Conservation (phyloP, 2,113 vertebrate genomes). For the Cyphomyrus plagiostoma region DNA sequence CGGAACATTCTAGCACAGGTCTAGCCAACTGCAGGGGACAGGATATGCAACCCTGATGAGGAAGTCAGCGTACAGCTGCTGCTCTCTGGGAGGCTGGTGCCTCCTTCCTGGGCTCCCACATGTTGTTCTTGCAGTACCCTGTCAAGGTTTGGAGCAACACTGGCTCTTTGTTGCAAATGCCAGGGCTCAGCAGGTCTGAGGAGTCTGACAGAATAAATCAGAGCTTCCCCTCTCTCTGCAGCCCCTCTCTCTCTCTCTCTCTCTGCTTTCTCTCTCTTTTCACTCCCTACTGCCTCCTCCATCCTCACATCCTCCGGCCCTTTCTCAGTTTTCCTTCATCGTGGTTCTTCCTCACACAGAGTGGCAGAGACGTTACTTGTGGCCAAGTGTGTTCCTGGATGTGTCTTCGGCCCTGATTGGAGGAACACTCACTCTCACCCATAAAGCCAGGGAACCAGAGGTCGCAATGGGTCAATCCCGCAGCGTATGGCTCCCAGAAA, state of each 20-base stretch:
- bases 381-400: background rate
- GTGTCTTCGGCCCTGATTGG: background rate
- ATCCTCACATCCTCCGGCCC: background rate
- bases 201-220: background rate
- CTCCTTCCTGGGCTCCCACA: background rate
- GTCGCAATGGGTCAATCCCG: background rate
- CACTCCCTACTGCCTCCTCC: background rate
- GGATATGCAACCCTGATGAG: background rate
- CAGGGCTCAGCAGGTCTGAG: background rate
- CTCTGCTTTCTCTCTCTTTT: background rate
- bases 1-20: background rate
- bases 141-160: conserved; percentile 2
- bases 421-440: background rate
- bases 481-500: background rate
- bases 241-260: background rate
- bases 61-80: background rate
- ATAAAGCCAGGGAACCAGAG: background rate
- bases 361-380: background rate
- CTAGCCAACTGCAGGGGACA: background rate
- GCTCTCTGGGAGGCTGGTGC: background rate
- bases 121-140: background rate
- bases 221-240: background rate
- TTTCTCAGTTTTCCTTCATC: background rate
- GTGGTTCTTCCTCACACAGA: background rate
- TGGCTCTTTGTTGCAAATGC: background rate